Conservation (phyloP, 1,140 invertebrate species). For the Thaumetopoea pityocampa region DNA sequence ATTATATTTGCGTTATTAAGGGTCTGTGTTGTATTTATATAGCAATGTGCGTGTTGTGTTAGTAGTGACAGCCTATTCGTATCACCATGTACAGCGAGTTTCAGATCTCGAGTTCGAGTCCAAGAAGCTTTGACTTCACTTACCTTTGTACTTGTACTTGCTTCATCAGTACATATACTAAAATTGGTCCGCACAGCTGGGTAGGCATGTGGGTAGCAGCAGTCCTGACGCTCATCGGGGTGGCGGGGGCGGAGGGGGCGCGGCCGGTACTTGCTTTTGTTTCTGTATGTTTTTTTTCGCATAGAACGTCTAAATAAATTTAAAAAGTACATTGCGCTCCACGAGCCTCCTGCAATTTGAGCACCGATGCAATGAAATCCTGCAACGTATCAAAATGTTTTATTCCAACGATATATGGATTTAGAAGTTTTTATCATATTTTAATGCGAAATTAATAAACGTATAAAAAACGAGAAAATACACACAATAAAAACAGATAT, state of each 20-base stretch:
- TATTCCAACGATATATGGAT: conserved; percentile 50
- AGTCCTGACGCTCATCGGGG: conserved; percentile 7
- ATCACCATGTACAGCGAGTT: too few species aligned
- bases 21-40: too few species aligned
- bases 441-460: conserved; percentile 67
- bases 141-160: too few species aligned
- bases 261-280: conserved; percentile 54
- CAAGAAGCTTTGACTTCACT: too few species aligned
- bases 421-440: conserved; percentile 61
- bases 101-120: too few species aligned
- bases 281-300: conserved; percentile 71
- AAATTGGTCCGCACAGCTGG: too few species aligned
- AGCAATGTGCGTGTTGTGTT: too few species aligned
- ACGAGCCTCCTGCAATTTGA: conserved; percentile 35
- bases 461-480: conserved; percentile 48
- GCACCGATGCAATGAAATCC: conserved; percentile 39
- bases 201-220: too few species aligned
- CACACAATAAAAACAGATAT: conserved; percentile 65
- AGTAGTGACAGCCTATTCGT: too few species aligned
- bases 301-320: conserved; percentile 39
- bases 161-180: too few species aligned
- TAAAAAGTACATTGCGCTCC: conserved; percentile 46
- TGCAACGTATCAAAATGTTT: conserved; percentile 36
- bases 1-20: too few species aligned
- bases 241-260: conserved; percentile 17